Conservation (phyloP, 1,140 invertebrate genomes). For the Monomorium pharaonis region DNA sequence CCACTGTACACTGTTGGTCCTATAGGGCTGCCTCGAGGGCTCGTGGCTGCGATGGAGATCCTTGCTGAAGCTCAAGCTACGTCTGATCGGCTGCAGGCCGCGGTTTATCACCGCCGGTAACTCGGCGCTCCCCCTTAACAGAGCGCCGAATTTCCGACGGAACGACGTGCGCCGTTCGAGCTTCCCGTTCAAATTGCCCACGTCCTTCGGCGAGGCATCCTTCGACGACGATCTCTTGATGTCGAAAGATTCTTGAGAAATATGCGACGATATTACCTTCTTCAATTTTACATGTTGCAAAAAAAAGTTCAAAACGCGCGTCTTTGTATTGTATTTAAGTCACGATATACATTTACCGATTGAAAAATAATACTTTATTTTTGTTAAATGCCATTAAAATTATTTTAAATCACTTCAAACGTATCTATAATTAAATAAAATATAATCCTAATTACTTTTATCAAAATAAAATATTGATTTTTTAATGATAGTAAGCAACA, state of each 20-base stretch:
- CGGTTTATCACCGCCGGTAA: conserved; percentile 81
- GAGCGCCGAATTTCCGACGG: conserved; percentile 75
- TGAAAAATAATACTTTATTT: background rate
- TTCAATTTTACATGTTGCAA: background rate
- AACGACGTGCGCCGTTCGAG: conserved; percentile 76
- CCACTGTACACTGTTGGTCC: conserved; percentile 74
- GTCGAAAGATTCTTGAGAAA: background rate
- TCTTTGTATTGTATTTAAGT: background rate
- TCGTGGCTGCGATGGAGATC: conserved; percentile 75
- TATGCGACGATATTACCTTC: background rate
- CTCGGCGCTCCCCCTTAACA: conserved; percentile 76
- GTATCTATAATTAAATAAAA: background rate
- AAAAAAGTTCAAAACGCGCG: background rate
- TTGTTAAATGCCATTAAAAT: background rate
- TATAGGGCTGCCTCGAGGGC: conserved; percentile 68
- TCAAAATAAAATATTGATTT: conserved; percentile 2
- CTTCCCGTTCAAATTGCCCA: conserved; percentile 31
- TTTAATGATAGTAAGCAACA: no score
- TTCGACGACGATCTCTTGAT: background rate
- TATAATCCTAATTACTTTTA: background rate
- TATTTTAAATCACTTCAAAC: background rate
- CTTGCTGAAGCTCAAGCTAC: conserved; percentile 80
- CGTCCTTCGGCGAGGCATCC: background rate
- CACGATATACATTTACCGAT: background rate
- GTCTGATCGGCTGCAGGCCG: conserved; percentile 78